Conservation (phyloP, 2,113 vertebrate species). For the Chionis minor region DNA sequence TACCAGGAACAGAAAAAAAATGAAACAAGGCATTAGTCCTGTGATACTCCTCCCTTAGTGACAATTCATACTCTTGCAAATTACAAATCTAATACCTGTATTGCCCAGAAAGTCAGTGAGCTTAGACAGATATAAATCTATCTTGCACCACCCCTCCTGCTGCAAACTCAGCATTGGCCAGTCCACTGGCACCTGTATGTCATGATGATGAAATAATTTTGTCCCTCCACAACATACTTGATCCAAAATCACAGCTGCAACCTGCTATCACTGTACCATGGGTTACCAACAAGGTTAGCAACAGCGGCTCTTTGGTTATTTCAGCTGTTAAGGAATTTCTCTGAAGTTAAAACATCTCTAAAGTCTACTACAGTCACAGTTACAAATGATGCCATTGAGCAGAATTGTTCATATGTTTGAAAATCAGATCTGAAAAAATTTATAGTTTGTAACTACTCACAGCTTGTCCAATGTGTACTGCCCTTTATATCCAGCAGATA, state of each 20-base stretch:
- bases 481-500: background rate
- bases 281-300: background rate
- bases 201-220: background rate
- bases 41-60: background rate
- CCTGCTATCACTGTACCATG: background rate
- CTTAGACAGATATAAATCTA: background rate
- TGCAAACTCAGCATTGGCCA: background rate
- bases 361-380: background rate
- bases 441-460: background rate
- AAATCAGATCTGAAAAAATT: background rate
- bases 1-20: background rate
- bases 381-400: background rate
- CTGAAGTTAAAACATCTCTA: background rate
- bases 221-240: background rate
- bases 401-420: background rate
- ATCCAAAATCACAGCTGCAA: background rate
- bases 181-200: background rate
- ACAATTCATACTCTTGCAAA: background rate
- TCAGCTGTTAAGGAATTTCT: background rate
- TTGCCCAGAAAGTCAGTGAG: background rate
- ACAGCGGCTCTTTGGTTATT: background rate
- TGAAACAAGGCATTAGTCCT: background rate
- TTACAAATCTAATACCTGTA: background rate
- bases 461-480: background rate
- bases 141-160: background rate